Evolutionary conservation across 64 coral and sea anemone species (phyloP).

Genomic region (Porites lutea): DNA sequence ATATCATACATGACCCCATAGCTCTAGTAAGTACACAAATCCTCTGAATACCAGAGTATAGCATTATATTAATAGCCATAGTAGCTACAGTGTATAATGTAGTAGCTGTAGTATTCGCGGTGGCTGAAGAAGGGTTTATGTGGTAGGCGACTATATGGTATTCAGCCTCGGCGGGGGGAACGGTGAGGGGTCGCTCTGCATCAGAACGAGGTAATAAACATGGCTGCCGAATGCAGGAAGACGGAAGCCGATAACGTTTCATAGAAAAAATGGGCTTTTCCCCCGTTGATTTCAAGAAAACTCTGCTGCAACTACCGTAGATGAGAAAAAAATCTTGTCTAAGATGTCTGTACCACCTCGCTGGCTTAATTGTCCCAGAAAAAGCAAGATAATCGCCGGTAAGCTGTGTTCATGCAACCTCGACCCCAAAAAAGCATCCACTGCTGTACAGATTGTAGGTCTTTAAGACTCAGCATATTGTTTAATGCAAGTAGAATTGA

Average conservation of each 20-base stretch:
- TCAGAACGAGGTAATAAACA: slow-evolving; percentile 30
- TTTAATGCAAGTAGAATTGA: too few species aligned
- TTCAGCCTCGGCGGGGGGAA: background rate
- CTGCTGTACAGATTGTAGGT: too few species aligned
- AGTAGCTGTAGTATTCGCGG: too few species aligned
- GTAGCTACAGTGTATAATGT: too few species aligned
- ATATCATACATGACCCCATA: too few species aligned
- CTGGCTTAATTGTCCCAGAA: slow-evolving; percentile 95
- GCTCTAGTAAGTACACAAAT: too few species aligned
- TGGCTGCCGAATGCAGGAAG: slow-evolving; percentile 39
- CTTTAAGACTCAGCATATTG: too few species aligned
- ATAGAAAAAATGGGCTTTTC: background rate
- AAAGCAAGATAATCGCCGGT: slow-evolving; percentile 97
- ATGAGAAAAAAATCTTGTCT: background rate
- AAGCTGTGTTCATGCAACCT: background rate
- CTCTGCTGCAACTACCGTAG: background rate
- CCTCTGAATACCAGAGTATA: too few species aligned
- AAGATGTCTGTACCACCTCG: slow-evolving; percentile 92
- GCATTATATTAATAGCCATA: too few species aligned
- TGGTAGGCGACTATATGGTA: too few species aligned
- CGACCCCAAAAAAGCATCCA: background rate
- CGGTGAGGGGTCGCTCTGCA: background rate
- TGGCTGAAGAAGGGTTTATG: too few species aligned
- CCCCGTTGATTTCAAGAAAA: background rate
- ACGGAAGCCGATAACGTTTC: background rate